These are phyloP conservation scores for Brachyptera putata DNA, from an alignment of 2,888 invertebrate species.

Conservation along the genomic window DNA sequence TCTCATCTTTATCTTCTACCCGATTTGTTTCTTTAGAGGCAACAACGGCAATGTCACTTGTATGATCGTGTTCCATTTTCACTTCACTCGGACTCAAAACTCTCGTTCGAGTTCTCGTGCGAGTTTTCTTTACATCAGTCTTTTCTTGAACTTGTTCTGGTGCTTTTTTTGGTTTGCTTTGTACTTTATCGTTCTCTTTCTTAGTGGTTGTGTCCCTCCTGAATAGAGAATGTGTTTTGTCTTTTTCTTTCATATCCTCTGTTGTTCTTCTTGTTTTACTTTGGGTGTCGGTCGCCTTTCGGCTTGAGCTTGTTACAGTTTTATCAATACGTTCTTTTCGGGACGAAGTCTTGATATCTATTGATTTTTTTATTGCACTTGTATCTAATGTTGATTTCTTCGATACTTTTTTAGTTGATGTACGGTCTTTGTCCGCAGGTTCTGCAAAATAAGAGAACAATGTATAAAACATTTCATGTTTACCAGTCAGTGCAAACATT, in stretches of 20 bases:
- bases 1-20: too few species aligned
- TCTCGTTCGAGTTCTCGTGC: conserved; percentile 40
- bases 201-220: not conserved
- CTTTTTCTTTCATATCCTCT: not conserved
- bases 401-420: too few species aligned
- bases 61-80: conserved; percentile 31
- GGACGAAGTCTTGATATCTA: not conserved
- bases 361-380: not conserved
- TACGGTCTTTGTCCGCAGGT: too few species aligned
- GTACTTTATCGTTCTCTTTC: not conserved
- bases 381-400: not conserved
- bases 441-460: too few species aligned
- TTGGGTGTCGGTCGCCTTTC: not conserved
- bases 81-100: conserved; percentile 43
- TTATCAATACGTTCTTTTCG: not conserved
- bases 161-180: not conserved
- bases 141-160: not conserved
- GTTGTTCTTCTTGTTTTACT: not conserved
- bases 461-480: too few species aligned
- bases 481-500: too few species aligned
- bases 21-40: not conserved
- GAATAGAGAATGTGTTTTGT: too few species aligned
- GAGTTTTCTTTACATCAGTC: not conserved
- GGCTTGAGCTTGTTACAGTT: not conserved
- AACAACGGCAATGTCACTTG: not conserved